phyloP scores from a whole-genome alignment of 2,888 invertebrate genomes.

The Drosophila testacea region DNA sequence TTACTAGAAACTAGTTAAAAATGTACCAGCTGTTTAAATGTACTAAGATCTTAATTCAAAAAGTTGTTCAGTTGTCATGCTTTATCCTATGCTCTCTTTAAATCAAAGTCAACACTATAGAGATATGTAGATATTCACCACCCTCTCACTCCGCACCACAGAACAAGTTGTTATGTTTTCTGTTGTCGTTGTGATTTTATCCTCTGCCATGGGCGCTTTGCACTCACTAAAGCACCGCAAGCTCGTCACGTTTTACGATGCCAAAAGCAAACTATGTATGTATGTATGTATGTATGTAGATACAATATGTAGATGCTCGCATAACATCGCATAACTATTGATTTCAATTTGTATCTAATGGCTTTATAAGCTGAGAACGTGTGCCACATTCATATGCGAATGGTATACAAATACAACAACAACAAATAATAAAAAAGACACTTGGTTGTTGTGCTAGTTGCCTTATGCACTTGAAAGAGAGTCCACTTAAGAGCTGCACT shows the following conservation, averaged over 20 bases:
- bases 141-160: not conserved
- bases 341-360: conserved; percentile 55
- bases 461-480: conserved; percentile 9
- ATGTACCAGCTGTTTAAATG: too few relatives aligned
- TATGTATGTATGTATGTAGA: too few relatives aligned
- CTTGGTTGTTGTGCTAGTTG: not conserved
- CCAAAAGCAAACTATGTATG: too few relatives aligned
- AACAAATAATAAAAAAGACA: conserved; percentile 7
- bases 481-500: conserved; percentile 8
- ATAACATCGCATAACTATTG: conserved; percentile 54
- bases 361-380: conserved; percentile 41
- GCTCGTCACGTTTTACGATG: conserved; percentile 28
- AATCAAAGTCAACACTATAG: conserved; percentile 17
- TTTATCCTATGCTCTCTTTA: not conserved
- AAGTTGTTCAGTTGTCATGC: too few relatives aligned
- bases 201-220: conserved; percentile 9
- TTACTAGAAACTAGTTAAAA: too few relatives aligned
- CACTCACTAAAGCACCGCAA: conserved; percentile 18
- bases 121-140: not conserved
- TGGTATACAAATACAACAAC: not conserved
- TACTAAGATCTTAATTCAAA: too few relatives aligned
- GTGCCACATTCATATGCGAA: conserved; percentile 5
- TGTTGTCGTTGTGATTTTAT: conserved; percentile 12
- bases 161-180: not conserved
- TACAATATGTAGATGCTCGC: conserved; percentile 33